Conservation (phyloP, 2,888 invertebrate genomes). For the Merodon equestris region DNA sequence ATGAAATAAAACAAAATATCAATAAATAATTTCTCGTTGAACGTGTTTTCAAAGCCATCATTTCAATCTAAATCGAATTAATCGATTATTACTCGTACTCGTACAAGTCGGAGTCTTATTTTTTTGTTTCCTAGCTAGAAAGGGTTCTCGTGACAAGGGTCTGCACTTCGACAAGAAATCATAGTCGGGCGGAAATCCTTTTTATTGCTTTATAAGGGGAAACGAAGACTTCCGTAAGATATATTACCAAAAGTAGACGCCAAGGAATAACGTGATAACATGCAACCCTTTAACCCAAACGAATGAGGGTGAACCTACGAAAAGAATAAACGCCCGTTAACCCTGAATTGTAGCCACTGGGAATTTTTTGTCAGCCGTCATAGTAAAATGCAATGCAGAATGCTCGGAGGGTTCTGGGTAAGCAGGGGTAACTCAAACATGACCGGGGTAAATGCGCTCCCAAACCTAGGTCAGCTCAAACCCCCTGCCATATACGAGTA, state of each 20-base stretch:
- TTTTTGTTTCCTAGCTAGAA: slow-evolving; percentile 71
- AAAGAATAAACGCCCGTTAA: slow-evolving; percentile 64
- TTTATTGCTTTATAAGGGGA: slow-evolving; percentile 68
- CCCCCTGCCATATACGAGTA: slow-evolving; percentile 15
- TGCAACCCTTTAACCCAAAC: slow-evolving; percentile 73
- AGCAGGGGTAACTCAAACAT: slow-evolving; percentile 8
- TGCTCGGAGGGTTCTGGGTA: slow-evolving; percentile 9
- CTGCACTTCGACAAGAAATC: slow-evolving; percentile 66
- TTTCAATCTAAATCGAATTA: slow-evolving; percentile 79
- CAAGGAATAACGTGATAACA: slow-evolving; percentile 78
- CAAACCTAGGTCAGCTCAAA: slow-evolving; percentile 33
- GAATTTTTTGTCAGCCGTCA: slow-evolving; percentile 51
- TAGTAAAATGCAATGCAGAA: slow-evolving; percentile 25
- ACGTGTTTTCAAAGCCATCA: slow-evolving; percentile 75
- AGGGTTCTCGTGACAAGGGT: slow-evolving; percentile 58
- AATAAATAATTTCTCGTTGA: slow-evolving; percentile 68
- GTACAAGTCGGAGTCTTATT: slow-evolving; percentile 53
- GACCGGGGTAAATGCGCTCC: slow-evolving; percentile 47
- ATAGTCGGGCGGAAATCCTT: slow-evolving; percentile 66
- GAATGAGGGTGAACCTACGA: slow-evolving; percentile 29
- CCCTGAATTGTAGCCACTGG: slow-evolving; percentile 66
- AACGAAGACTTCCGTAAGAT: slow-evolving; percentile 68
- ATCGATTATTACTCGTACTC: slow-evolving; percentile 74
- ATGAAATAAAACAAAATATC: slow-evolving; percentile 56
- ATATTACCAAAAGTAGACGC: slow-evolving; percentile 67